phyloP scores from a whole-genome alignment of 2,113 vertebrate species.

The Heloderma charlesbogerti region DNA sequence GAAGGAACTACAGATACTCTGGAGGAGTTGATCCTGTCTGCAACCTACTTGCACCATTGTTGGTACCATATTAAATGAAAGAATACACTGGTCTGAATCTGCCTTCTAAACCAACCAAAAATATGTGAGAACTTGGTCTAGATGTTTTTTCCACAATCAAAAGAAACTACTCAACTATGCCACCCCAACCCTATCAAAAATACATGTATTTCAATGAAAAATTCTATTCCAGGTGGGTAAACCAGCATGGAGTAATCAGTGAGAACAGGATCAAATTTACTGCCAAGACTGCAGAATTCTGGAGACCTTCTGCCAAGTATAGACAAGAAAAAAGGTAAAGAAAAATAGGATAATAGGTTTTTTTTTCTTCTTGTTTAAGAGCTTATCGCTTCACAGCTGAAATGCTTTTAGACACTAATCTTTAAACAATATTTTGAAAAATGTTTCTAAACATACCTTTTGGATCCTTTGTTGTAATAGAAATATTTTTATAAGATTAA shows the following conservation, averaged over 20 bases:
- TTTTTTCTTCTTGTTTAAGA: background rate
- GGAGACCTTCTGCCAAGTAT: slow-evolving; percentile 12
- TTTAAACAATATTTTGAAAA: slow-evolving; percentile 73
- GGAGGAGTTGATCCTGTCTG: background rate
- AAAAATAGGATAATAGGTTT: background rate
- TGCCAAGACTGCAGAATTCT: background rate
- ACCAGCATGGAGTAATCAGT: too few relatives aligned
- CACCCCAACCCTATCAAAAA: background rate
- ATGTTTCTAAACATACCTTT: slow-evolving; percentile 74
- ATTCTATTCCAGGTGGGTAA: background rate
- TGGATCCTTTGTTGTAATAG: slow-evolving; percentile 62
- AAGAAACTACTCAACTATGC: background rate
- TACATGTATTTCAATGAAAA: background rate
- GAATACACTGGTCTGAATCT: background rate
- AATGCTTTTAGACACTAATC: slow-evolving; percentile 52
- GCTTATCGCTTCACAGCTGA: slow-evolving; percentile 47
- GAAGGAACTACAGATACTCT: background rate
- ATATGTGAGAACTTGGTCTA: background rate
- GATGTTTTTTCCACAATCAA: too few relatives aligned
- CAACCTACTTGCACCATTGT: background rate
- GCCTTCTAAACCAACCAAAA: background rate
- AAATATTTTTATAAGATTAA: slow-evolving; percentile 75
- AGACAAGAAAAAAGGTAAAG: background rate
- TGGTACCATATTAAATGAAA: background rate
- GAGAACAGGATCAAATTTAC: too few relatives aligned